phyloP scores from a whole-genome alignment of 1,140 invertebrate genomes.

The Bathynomus jamesi region DNA sequence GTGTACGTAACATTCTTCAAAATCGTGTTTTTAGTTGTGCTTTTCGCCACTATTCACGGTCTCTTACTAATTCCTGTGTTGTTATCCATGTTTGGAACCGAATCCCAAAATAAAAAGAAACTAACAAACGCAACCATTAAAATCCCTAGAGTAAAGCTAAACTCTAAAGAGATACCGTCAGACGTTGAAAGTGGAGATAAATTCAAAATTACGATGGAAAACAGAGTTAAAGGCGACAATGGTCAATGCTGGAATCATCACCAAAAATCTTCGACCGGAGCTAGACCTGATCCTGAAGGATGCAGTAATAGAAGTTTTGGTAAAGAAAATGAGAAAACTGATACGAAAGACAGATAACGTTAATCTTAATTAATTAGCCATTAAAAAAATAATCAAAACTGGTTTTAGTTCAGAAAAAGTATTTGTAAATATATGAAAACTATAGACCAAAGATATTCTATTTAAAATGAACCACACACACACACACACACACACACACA shows the following conservation, averaged over 20 bases:
- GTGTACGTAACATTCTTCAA: conserved; percentile 97
- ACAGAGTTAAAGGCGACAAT: no score
- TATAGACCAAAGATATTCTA: no score
- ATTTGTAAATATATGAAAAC: no score
- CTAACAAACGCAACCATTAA: not conserved
- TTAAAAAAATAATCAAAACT: no score
- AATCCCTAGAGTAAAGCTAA: not conserved
- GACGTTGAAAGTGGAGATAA: no score
- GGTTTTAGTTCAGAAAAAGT: no score
- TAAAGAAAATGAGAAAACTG: not conserved
- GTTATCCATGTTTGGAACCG: conserved; percentile 76
- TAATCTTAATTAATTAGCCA: no score
- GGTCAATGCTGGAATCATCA: not conserved
- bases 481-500: no score
- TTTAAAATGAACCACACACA: no score
- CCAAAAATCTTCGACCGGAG: not conserved
- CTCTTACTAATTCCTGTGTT: conserved; percentile 85
- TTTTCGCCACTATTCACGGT: conserved; percentile 88
- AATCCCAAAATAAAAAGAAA: conserved; percentile 48
- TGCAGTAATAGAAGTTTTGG: not conserved
- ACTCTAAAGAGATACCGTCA: no score
- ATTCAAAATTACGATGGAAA: no score
- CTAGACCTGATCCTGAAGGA: not conserved
- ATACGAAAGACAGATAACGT: not conserved
- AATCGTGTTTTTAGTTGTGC: conserved; percentile 92